Base-by-base conservation (phyloP, 2,797 vertebrate genomes). In the Vespertilio murinus region DNA sequence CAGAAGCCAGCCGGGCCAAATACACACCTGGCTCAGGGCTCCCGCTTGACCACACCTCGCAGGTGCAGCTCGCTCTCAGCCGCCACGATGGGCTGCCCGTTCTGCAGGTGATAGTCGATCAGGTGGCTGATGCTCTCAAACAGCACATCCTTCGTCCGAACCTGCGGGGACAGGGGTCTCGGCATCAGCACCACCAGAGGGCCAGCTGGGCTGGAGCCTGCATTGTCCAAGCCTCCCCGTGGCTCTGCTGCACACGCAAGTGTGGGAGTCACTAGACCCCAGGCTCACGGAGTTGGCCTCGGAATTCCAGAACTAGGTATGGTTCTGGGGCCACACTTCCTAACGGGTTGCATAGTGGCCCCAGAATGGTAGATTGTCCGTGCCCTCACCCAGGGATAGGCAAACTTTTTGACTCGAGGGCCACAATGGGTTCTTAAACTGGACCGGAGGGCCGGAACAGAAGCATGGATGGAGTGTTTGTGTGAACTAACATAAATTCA, bases 61-160 rank as follows among this genome's bases (percentile, higher is more conserved):
- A 99, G 99, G 97, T 99, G 99, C 91, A 99, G 98, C 97, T 99
- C 99, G 0, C 99, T 99, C 96, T 99, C 99, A 0, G 99, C 99
- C 0, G 99, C 99, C 65, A 99, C 98, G 0, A 99, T 99, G 67
- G 99, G 99, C 98, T 99, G 98, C 96, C 99, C 98, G 0, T 99
- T 99, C 97, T 98, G 98, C 96, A 99, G 98, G 97, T 99, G 99
- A 96, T 99, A 99, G 52, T 98, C 98, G 90, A 99, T 99, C 74
- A 99, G 99, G 98, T 99, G 99, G 96, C 99, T 99, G 98, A 99
- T 99, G 98, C 99, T 99, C 96, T 99, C 99, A 5, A 99, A 99
- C 80, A 99, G 97, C 98, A 99, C 99, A 0, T 99, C 99, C 98
- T 99, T 99, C 22, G 99, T 99, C 90, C 99, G 98, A 73, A 99